These are phyloP conservation scores for Rhagoletis zephyria DNA, from an alignment of 1,140 invertebrate species.

Conservation along the genomic window DNA sequence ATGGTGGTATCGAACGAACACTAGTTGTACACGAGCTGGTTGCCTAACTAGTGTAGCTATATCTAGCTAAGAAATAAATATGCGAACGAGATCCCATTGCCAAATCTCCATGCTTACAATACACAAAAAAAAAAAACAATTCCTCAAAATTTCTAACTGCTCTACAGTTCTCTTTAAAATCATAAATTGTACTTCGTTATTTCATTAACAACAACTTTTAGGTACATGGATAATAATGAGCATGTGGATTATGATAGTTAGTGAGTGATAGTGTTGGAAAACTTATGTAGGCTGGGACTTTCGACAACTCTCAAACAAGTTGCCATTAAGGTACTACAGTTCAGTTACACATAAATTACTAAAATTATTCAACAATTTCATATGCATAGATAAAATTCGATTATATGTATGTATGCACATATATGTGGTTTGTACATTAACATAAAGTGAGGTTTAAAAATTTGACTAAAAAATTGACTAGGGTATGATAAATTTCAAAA, in stretches of 20 bases:
- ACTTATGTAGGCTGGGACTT: neutral
- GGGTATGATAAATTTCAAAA: neutral
- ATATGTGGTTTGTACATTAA: neutral
- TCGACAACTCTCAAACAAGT: neutral
- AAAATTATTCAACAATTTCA: constrained; percentile 39
- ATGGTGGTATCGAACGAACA: too few species aligned
- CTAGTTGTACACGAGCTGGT: too few species aligned
- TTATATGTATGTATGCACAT: neutral
- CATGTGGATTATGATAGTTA: neutral
- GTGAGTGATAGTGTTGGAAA: neutral
- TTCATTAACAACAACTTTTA: neutral
- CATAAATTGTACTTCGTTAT: neutral
- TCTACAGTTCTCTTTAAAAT: neutral
- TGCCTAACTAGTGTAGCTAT: too few species aligned
- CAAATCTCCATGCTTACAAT: too few species aligned
- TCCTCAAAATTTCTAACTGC: neutral
- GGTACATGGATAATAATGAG: constrained; percentile 24
- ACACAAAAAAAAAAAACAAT: neutral
- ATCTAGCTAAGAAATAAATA: too few species aligned
- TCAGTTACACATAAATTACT: neutral
- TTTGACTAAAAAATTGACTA: constrained; percentile 31
- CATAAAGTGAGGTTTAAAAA: neutral
- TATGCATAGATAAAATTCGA: neutral
- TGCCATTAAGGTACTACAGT: constrained; percentile 39
- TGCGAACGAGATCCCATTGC: too few species aligned